Evolutionary conservation across 2,113 vertebrate species (phyloP), one percentile per base, ranked within the genome.

Genomic region (Osmerus eperlanus): DNA sequence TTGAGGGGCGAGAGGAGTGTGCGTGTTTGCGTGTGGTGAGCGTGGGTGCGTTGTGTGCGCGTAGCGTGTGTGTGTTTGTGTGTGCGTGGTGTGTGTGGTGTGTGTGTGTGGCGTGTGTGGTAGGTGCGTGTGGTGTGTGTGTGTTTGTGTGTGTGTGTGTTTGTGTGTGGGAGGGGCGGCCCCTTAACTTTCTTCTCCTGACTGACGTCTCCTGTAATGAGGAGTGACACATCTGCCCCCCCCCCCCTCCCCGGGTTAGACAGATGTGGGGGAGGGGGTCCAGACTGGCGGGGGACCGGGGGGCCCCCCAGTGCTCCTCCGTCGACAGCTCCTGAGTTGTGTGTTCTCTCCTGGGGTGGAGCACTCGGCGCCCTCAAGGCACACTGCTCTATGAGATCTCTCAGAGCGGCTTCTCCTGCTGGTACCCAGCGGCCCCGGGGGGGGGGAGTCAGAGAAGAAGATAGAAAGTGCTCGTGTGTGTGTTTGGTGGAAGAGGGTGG

Each of bases 321-420:
- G 81, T 84, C 84, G 78, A 76, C 83, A 74, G 67, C 61, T 68
- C 21, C 76, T 82, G 79, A 88, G 84, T 85, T 89, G 82, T 85
- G 83, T 83, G 73, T 77, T 70, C 7, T 29, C 56, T 79, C 77
- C 62, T 67, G 21, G 18, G 13, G 67, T 32, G 61, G 54, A 71
- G 70, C 83, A 78, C 83, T 80, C 67, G 16, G 70, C 81, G 76
- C 76, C 78, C 82, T 86, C 78, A 77, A 81, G 82, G 80, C 36
- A 68, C 76, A 79, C 74, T 73, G 72, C 78, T 79, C 87, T 87
- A 89, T 87, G 82, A 84, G 83, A 86, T 85, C 81, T 82, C 81
- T 80, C 73, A 84, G 68, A 78, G 71, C 63, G 55, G n/a, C 18
- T 7, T 58, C 56, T 18, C n/a, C 7, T n/a, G 14, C 28, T 23